Base-by-base conservation (phyloP, 2,888 invertebrate species). In the Eucera pruinosa region DNA sequence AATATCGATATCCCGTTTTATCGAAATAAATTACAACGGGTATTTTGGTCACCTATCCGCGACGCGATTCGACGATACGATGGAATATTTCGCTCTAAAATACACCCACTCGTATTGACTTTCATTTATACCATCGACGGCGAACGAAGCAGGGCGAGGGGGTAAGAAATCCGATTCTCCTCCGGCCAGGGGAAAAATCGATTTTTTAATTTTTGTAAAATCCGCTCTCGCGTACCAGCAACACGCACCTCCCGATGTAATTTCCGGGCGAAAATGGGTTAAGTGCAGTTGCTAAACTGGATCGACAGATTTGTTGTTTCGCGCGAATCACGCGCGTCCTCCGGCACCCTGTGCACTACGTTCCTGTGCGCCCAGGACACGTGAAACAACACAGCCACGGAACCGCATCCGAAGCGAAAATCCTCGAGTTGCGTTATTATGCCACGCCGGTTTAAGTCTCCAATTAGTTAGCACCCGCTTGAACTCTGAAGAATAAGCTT, bases 261-360 rank as follows among this genome's bases (percentile, higher is more conserved):
- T 78, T 78, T 77, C 70, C 77, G 65, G 20, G 6, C 2, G 57
- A 57, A 58, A 77, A 45, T 41, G 36, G 66, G 73, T 62, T 70
- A 61, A 78, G 70, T 62, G 70, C 65, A 50, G 47, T 57, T 55
- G 70, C 47, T 62, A 61, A 77, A 70, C 57, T 47, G 61, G 33
- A 66, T 66, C 70, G 78, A 66, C 70, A 41, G 61, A 78, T 77
- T 77, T 77, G 70, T 78, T 78, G 65, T 75, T 57, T 57, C 65
- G 36, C 45, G n/a, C 70, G 39, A 70, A 41, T 45, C 25, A 9
- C 33, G 15, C 48, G 25, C 54, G 13, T 39, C 48, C 11, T 20
- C 33, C 25, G 13, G 20, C 7, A 9, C 2, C 5, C 15, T n/a
- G 11, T 2, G 6, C 4, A 0, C 11, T 27, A 39, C 27, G 39